Evolutionary conservation across 2,113 vertebrate genomes (phyloP), one percentile per base, ranked within the genome.

Genomic region (Lagenorhynchus albirostris): DNA sequence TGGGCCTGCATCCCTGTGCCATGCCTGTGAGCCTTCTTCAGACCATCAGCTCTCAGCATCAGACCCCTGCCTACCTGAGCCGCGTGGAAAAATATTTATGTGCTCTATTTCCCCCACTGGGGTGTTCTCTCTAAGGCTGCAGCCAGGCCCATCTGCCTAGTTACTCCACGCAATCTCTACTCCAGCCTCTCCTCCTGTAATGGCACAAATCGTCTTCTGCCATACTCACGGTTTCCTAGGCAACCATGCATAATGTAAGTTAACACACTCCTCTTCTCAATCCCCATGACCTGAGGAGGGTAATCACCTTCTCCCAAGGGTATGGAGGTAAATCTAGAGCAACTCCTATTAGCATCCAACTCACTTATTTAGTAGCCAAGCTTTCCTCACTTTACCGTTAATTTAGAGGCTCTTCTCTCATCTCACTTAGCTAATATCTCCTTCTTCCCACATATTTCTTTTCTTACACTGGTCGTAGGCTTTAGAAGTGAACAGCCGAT

Each of bases 111-210:
- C 13, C 38, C 14, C 36, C 25, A 26, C 8, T 26, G 33, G 8
- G 4, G 20, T 9, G 7, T 0, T 6, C n/a, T 8, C 14, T 47
- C n/a, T 11, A 33, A 38, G 21, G 55, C 12, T 15, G 2, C 9
- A 7, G 17, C 50, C n/a, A 50, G 53, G 26, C 10, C 21, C 77
- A 71, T 44, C 41, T 81, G 13, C 26, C 13, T 20, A 13, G 10
- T 23, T n/a, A 73, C 8, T 8, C 8, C 21, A n/a, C 7, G 6
- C 6, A 62, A 36, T 17, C 33, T 47, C 44, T 50, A 15, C 29
- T 26, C 60, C 58, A 26, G 10, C 41, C 12, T 38, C 4, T 31
- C 65, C 5, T 23, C 50, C 29, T n/a, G 7, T 1, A 76, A 25
- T 9, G 21, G 17, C 25, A 38, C 17, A 44, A 33, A 18, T 20